Evolutionary conservation across 2,797 vertebrate species (phyloP).

Genomic region (Enteromius fasciolatus): DNA sequence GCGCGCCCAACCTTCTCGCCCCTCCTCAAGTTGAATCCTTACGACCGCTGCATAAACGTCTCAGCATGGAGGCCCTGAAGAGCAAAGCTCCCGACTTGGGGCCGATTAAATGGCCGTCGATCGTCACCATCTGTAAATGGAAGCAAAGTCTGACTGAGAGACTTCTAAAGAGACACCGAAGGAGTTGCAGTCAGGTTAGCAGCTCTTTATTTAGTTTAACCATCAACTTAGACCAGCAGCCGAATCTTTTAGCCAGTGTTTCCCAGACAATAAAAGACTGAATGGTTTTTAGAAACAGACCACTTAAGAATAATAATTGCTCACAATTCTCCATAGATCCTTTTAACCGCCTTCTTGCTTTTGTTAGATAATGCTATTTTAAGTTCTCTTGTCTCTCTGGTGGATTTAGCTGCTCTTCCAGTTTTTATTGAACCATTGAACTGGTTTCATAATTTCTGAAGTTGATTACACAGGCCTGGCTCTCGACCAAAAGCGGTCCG

Average conservation of each 20-base stretch:
- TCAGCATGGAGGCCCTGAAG: slow-evolving; percentile 70
- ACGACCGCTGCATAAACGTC: slow-evolving; percentile 67
- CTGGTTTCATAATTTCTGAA: slow-evolving; percentile 56
- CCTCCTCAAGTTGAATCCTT: slow-evolving; percentile 45
- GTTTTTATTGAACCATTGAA: slow-evolving; percentile 57
- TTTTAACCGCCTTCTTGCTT: slow-evolving; percentile 28
- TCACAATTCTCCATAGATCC: neutral
- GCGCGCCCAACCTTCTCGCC: slow-evolving; percentile 68
- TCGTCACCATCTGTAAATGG: slow-evolving; percentile 75
- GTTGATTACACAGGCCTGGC: slow-evolving; percentile 47
- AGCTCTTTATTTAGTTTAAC: slow-evolving; percentile 1
- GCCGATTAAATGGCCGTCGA: slow-evolving; percentile 72
- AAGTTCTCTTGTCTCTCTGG: slow-evolving; percentile 14
- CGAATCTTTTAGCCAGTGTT: neutral
- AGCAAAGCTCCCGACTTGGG: slow-evolving; percentile 65
- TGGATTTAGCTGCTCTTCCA: slow-evolving; percentile 31
- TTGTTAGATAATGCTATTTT: slow-evolving; percentile 49
- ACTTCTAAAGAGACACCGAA: slow-evolving; percentile 71
- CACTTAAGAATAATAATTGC: slow-evolving; percentile 7
- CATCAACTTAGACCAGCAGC: neutral
- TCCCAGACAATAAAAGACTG: neutral
- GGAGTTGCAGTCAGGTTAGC: slow-evolving; percentile 72
- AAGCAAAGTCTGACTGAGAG: slow-evolving; percentile 72
- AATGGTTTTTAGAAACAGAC: slow-evolving; percentile 4
- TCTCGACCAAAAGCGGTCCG: slow-evolving; percentile 42